phyloP scores from a whole-genome alignment of 2,888 invertebrate species.

The Dicycla oo region DNA sequence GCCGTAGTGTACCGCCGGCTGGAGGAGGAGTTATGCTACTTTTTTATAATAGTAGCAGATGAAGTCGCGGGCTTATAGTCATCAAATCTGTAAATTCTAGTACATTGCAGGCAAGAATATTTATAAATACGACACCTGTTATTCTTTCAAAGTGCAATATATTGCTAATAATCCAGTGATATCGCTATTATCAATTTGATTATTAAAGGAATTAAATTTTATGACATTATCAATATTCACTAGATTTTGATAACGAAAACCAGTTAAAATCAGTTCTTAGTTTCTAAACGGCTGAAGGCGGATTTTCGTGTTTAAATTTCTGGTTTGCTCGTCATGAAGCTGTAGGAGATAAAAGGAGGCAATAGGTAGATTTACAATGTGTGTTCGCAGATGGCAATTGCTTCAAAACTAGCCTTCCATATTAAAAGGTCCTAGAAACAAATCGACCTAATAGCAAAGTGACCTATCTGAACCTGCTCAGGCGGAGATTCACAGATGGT shows the following conservation, averaged over 20 bases:
- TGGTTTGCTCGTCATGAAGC: neutral
- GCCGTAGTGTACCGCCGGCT: too few relatives aligned
- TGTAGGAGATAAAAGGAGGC: too few relatives aligned
- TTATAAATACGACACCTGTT: constrained; percentile 3
- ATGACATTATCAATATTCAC: neutral
- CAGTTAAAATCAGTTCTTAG: constrained; percentile 9
- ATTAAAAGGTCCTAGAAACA: neutral
- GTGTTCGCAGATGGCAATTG: too few relatives aligned
- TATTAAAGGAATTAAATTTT: neutral
- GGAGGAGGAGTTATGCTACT: too few relatives aligned
- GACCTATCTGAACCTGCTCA: neutral
- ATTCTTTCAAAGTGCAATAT: neutral
- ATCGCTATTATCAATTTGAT: constrained; percentile 25
- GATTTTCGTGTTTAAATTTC: neutral
- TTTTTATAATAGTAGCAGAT: too few relatives aligned
- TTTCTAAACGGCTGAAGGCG: neutral
- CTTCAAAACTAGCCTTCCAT: too few relatives aligned
- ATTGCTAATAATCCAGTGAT: neutral
- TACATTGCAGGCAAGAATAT: neutral
- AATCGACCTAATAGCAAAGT: neutral
- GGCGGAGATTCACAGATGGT: too few relatives aligned
- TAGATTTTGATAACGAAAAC: constrained; percentile 14
- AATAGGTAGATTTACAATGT: too few relatives aligned
- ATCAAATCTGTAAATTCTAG: too few relatives aligned
- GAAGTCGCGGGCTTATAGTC: too few relatives aligned